Base-by-base conservation (phyloP, 2,113 vertebrate species). In the Pica pica region DNA sequence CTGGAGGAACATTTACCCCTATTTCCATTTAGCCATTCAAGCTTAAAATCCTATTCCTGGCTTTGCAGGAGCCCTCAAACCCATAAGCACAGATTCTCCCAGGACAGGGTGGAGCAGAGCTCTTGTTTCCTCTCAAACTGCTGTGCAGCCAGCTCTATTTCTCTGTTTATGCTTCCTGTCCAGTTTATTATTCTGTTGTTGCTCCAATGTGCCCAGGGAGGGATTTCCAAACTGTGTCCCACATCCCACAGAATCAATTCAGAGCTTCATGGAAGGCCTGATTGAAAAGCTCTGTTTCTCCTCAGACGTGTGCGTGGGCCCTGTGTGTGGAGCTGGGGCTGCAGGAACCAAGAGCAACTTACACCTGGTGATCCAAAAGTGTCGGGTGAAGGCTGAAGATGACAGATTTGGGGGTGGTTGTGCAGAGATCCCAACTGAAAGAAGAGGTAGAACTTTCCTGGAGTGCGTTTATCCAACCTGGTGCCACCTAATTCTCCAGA, bases 401-500 rank as follows among this genome's bases (percentile, higher is more conserved):
- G 47, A 61, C 0, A 3, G 37, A 44, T 46, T 2, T 31, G 17
- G 19, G 52, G 39, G 13, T 20, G 2, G 0, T 1, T n/a, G 14
- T 31, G n/a, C 30, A 78, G 24, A 77, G 33, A 44, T 2, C 8
- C 4, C 17, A 31, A 4, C 37, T 17, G 53, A 78, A 71, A 42
- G 20, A 67, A 67, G 26, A 47, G 10, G 21, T 15, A 8, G 50
- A 80, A 6, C 39, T 30, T 46, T 14, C 20, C 20, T 2, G 4
- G 35, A 65, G 63, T n/a, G 16, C 4, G 0, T 76, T 69, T 22
- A 60, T 46, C 56, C 61, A 44, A 50, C 8, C 42, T 52, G 42
- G 23, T 50, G 21, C 20, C 22, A 14, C 9, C 6, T 4, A 9
- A 12, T 42, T 28, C 49, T 47, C 59, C 55, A 77, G 61, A 39